Percentiles rank a stretch among this genome's conserved stretches.
Evolutionary conservation across 2,888 invertebrate species (phyloP).

Genomic region (Drosophila greeni): DNA sequence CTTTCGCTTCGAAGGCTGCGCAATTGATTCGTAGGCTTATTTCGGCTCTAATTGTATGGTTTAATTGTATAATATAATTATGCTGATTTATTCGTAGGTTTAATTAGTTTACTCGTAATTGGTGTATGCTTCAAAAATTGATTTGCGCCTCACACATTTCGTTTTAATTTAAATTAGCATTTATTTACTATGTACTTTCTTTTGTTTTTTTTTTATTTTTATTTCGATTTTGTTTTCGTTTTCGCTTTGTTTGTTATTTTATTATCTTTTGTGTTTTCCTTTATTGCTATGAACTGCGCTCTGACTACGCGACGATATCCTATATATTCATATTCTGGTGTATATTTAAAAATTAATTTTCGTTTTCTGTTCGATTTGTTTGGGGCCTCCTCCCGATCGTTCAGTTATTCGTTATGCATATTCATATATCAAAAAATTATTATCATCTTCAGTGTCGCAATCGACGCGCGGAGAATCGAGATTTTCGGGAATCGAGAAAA

Average conservation of each 20-base stretch:
- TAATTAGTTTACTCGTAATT: slow-evolving; percentile 58
- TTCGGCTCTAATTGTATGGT: slow-evolving; percentile 40
- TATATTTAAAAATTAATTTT: slow-evolving; percentile 43
- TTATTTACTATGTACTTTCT: slow-evolving; percentile 7
- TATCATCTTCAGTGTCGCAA: slow-evolving; percentile 66
- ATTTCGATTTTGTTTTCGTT: neutral
- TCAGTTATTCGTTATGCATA: slow-evolving; percentile 44
- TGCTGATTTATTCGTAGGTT: slow-evolving; percentile 35
- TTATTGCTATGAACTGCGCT: slow-evolving; percentile 66
- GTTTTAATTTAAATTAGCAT: slow-evolving; percentile 28
- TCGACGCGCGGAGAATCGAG: slow-evolving; percentile 63
- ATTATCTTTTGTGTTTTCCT: slow-evolving; percentile 28
- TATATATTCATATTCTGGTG: slow-evolving; percentile 39
- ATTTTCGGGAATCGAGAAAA: slow-evolving; percentile 34
- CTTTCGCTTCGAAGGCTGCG: slow-evolving; percentile 28
- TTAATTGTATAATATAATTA: slow-evolving; percentile 37
- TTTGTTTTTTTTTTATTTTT: neutral
- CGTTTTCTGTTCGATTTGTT: slow-evolving; percentile 11
- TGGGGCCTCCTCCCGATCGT: slow-evolving; percentile 24
- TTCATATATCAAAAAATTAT: slow-evolving; percentile 70
- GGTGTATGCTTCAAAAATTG: slow-evolving; percentile 65
- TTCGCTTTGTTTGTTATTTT: neutral
- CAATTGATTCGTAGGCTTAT: slow-evolving; percentile 47
- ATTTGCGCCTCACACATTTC: slow-evolving; percentile 45
- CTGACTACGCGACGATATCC: slow-evolving; percentile 58